Evolutionary conservation across 2,888 invertebrate species (phyloP).

Genomic region (Podabrus alpinus): DNA sequence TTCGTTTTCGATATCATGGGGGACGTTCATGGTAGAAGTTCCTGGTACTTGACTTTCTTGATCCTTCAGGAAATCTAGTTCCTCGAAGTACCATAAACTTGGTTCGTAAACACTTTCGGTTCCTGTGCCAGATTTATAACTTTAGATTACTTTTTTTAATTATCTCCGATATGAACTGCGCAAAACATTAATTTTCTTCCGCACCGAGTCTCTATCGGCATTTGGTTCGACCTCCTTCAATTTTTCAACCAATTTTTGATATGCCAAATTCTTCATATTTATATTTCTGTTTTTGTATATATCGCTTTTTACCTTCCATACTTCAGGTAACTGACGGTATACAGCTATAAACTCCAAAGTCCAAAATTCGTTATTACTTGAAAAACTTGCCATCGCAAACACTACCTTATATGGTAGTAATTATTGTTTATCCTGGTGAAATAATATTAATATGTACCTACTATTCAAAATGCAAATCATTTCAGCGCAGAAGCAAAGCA

Average conservation of each 20-base stretch:
- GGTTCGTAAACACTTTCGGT: slow-evolving; percentile 16
- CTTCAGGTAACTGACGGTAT: not conserved
- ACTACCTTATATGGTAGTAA: not conserved
- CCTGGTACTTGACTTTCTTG: slow-evolving; percentile 11
- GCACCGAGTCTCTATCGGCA: slow-evolving; percentile 10
- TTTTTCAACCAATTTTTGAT: slow-evolving; percentile 11
- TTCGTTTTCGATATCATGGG: too few relatives aligned
- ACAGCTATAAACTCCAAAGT: slow-evolving; percentile 1
- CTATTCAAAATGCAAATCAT: too few relatives aligned
- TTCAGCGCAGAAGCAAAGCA: too few relatives aligned
- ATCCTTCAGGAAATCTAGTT: slow-evolving; percentile 13
- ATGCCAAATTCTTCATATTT: slow-evolving; percentile 5
- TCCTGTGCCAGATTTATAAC: slow-evolving; percentile 16
- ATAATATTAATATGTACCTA: too few relatives aligned
- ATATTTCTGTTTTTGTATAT: slow-evolving; percentile 5
- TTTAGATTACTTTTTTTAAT: slow-evolving; percentile 11
- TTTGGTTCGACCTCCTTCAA: slow-evolving; percentile 11
- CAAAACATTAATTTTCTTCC: slow-evolving; percentile 13
- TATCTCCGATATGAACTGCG: slow-evolving; percentile 8
- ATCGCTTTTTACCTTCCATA: not conserved
- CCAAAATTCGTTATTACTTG: not conserved
- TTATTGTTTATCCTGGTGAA: too few relatives aligned
- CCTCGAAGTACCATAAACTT: slow-evolving; percentile 15
- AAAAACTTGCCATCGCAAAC: not conserved
- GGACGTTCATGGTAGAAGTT: too few relatives aligned